Conservation (phyloP, 2,888 invertebrate genomes). For the Trypoxylon attenuatum region DNA sequence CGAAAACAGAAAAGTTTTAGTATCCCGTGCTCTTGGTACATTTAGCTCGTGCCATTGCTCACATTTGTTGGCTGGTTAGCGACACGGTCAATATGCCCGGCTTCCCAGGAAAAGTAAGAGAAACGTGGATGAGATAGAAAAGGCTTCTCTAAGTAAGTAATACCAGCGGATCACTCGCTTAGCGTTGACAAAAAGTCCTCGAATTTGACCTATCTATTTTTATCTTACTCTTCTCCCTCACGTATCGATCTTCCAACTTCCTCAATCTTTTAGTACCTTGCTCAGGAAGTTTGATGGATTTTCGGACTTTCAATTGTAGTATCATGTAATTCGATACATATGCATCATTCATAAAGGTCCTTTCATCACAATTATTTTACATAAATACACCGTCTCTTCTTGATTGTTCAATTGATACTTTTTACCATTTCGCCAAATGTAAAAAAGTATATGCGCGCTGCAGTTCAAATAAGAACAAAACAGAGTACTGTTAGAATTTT, state of each 20-base stretch:
- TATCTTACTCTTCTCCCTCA: slow-evolving; percentile 12
- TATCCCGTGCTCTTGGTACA: neutral
- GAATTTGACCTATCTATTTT: slow-evolving; percentile 17
- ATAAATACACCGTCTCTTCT: no score
- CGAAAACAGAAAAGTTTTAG: neutral
- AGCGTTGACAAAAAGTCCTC: slow-evolving; percentile 37
- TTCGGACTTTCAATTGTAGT: no score
- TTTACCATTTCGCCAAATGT: no score
- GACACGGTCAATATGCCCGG: slow-evolving; percentile 43
- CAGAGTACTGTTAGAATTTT: no score
- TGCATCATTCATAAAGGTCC: no score
- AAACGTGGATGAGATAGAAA: slow-evolving; percentile 45
- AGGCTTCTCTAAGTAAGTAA: slow-evolving; percentile 1
- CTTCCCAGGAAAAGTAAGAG: slow-evolving; percentile 45
- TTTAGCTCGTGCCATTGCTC: neutral
- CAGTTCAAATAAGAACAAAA: no score
- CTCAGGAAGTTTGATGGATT: no score
- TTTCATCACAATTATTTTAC: no score
- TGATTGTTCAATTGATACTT: no score
- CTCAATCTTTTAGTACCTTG: neutral
- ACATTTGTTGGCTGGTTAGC: slow-evolving; percentile 24
- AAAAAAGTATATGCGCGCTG: no score
- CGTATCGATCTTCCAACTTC: slow-evolving; percentile 3
- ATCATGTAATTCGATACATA: no score
- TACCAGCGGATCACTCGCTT: slow-evolving; percentile 8